phyloP scores from a whole-genome alignment of 2,797 vertebrate species.

The Accipiter fasciatus region DNA sequence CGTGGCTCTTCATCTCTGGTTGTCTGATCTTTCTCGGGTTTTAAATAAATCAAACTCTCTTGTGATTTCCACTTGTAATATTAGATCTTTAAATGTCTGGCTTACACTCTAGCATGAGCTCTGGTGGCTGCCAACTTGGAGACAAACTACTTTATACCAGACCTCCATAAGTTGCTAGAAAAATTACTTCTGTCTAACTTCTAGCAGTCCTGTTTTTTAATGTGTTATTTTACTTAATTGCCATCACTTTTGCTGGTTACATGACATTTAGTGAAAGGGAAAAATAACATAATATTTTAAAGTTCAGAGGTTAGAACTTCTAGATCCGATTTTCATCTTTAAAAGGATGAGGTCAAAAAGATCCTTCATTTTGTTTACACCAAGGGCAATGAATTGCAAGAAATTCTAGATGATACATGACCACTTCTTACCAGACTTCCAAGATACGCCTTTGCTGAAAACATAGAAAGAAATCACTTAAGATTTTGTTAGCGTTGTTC shows the following conservation, averaged over 20 bases:
- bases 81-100: constrained; percentile 57
- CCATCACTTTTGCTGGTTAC: neutral
- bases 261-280: neutral
- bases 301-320: neutral
- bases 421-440: neutral
- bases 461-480: neutral
- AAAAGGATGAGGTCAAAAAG: neutral
- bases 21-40: constrained; percentile 60
- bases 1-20: constrained; percentile 32
- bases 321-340: neutral
- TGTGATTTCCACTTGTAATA: constrained; percentile 62
- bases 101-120: constrained; percentile 34
- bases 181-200: neutral
- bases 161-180: neutral
- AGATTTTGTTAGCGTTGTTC: neutral
- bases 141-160: neutral
- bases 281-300: neutral
- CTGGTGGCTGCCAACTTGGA: constrained; percentile 44
- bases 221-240: neutral
- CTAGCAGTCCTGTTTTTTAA: neutral
- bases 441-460: neutral
- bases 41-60: constrained; percentile 69
- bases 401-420: neutral
- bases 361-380: neutral
- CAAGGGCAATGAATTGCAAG: neutral